Evolutionary conservation across 2,113 vertebrate species (phyloP).

Genomic region (Sapayoa aenigma): DNA sequence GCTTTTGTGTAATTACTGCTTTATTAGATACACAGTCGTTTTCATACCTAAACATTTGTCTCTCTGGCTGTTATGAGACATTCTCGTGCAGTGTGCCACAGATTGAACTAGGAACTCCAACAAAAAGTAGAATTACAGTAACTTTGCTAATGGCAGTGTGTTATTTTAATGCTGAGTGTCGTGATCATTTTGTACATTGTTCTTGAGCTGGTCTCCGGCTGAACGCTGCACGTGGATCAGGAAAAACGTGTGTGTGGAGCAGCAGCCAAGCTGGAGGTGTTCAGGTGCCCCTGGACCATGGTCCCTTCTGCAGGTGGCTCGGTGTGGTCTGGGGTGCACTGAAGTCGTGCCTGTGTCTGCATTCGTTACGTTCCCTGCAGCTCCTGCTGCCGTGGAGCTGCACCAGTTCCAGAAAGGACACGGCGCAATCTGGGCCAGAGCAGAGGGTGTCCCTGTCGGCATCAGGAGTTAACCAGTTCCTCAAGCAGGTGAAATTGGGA

Average conservation of each 20-base stretch:
- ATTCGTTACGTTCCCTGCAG: neutral
- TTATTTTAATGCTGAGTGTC: neutral
- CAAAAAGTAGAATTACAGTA: neutral
- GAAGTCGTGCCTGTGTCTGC: neutral
- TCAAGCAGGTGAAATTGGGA: neutral
- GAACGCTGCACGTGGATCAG: neutral
- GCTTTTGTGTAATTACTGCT: neutral
- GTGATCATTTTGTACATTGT: neutral
- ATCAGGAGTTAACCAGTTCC: neutral
- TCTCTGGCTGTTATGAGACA: neutral
- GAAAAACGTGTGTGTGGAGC: neutral
- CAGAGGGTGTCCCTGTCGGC: neutral
- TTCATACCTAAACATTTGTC: neutral
- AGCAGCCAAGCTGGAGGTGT: neutral
- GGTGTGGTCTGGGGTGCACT: neutral
- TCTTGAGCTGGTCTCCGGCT: neutral
- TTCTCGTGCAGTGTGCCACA: accelerated
- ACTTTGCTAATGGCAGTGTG: neutral
- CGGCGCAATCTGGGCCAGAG: neutral
- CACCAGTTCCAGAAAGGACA: neutral
- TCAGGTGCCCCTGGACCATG: neutral
- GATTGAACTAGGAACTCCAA: neutral
- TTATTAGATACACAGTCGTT: neutral
- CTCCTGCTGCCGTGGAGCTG: neutral
- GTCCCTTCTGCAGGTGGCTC: neutral